A percentile compares a stretch with the other conserved stretches of the same genome.
phyloP scores from a whole-genome alignment of 2,113 vertebrate genomes.

The Pelvicachromis taeniatus region DNA sequence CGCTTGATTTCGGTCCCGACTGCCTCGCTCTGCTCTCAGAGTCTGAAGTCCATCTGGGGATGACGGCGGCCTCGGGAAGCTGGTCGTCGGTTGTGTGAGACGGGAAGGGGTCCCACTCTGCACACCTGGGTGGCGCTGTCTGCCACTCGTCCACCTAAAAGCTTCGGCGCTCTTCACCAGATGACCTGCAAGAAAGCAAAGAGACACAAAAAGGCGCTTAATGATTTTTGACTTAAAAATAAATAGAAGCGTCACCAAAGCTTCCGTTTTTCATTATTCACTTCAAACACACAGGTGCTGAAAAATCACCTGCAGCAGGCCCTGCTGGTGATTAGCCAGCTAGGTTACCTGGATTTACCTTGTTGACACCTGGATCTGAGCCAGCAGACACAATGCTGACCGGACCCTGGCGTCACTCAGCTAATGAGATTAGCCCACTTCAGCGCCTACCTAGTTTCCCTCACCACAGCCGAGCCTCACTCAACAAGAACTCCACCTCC shows the following conservation, averaged over 20 bases:
- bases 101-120: constrained; percentile 45
- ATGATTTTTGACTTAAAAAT: fast-evolving
- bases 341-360: background rate
- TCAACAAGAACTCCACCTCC: background rate
- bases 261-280: fast-evolving
- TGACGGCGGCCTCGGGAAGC: background rate
- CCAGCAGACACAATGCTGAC: background rate
- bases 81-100: background rate
- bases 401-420: constrained; percentile 17
- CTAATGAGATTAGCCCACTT: constrained; percentile 66
- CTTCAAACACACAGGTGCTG: background rate
- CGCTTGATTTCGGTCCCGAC: constrained; percentile 11
- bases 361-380: constrained; percentile 8
- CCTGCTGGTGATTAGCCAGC: background rate
- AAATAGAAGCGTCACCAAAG: fast-evolving
- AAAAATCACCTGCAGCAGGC: background rate
- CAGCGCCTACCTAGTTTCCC: background rate
- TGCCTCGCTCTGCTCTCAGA: constrained; percentile 39
- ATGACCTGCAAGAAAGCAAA: constrained; percentile 46
- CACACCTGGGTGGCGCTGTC: constrained; percentile 47
- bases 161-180: constrained; percentile 42
- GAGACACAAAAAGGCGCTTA: background rate
- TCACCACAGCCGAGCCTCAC: background rate
- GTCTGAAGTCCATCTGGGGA: constrained; percentile 40
- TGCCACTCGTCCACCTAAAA: constrained; percentile 47